Evolutionary conservation across 2,113 vertebrate species (phyloP), one percentile per base, ranked within the genome.

Genomic region (Chaetura pelagica): DNA sequence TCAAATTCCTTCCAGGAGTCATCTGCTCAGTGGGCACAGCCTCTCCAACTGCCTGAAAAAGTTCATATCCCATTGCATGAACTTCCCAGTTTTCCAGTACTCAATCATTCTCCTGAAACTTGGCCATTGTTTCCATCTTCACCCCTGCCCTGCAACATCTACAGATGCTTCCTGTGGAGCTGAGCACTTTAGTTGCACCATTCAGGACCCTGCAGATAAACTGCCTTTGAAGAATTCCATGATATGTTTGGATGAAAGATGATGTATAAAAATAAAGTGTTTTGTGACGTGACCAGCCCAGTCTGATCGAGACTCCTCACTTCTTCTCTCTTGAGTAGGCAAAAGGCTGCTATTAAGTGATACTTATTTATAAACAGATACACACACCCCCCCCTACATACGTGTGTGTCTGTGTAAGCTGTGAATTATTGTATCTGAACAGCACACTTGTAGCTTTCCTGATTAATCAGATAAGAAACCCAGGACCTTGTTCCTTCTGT

Each of bases 101-200:
- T 98, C 96, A 97, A 96, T 97, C 97, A 97, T 87, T 89, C 92
- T 93, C 59, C 92, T 96, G 96, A 96, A 97, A 94, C 87, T 90
- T 95, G 87, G 81, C 92, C 75, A 96, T 97, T 97, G 97, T 97
- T 94, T 96, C 94, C 87, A 89, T 93, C 66, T 75, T 97, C 58
- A 87, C 94, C 96, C 92, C 91, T 97, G 97, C 96, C 96, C 96
- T 76, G 38, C 52, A 57, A 68, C 83, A 83, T 22, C 68, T 95
- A 97, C 98, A 98, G 98, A 98, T 98, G 98, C 97, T 98, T 98
- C 98, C 97, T 97, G 97, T 96, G 84, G 89, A 92, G 34, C 72
- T 13, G 30, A 91, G 63, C 12, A 10, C 5, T 90, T 89, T 17
- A 75, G 48, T 81, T 89, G 72, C 21, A 63, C 64, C n/a, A 30